Percentiles rank a stretch among this genome's conserved stretches.
phyloP scores from a whole-genome alignment of 2,888 invertebrate species.

The Metallyticus violacea region DNA sequence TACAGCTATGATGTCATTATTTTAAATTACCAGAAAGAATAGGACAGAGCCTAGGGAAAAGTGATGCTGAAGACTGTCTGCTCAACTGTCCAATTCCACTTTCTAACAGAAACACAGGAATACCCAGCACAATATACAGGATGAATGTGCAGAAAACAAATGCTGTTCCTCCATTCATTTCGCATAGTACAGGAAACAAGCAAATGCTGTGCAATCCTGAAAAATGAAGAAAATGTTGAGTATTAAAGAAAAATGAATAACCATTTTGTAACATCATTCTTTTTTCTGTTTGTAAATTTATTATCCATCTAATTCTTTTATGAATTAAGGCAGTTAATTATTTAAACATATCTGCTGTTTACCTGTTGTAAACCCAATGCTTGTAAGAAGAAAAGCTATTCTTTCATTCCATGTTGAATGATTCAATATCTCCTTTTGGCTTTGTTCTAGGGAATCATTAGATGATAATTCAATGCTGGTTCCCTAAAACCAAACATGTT shows the following conservation, averaged over 20 bases:
- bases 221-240: background rate
- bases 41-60: slow-evolving; percentile 7
- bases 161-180: background rate
- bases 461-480: background rate
- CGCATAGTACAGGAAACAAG: slow-evolving; percentile 10
- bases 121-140: background rate
- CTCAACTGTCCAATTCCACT: slow-evolving; percentile 6
- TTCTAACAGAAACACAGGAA: slow-evolving; percentile 2
- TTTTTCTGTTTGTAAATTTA: background rate
- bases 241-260: background rate
- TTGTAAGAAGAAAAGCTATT: slow-evolving; percentile 3
- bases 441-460: background rate
- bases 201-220: slow-evolving; percentile 7
- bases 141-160: background rate
- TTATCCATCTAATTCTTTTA: background rate
- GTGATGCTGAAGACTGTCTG: background rate
- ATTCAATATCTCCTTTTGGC: background rate
- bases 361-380: slow-evolving; percentile 19
- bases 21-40: slow-evolving; percentile 5
- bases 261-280: background rate
- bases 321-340: background rate
- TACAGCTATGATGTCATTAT: too few relatives aligned
- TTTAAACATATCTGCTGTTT: background rate
- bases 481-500: background rate
- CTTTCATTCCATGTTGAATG: slow-evolving; percentile 16